phyloP scores from a whole-genome alignment of 1,140 invertebrate species.

The Hylaeus anthracinus region DNA sequence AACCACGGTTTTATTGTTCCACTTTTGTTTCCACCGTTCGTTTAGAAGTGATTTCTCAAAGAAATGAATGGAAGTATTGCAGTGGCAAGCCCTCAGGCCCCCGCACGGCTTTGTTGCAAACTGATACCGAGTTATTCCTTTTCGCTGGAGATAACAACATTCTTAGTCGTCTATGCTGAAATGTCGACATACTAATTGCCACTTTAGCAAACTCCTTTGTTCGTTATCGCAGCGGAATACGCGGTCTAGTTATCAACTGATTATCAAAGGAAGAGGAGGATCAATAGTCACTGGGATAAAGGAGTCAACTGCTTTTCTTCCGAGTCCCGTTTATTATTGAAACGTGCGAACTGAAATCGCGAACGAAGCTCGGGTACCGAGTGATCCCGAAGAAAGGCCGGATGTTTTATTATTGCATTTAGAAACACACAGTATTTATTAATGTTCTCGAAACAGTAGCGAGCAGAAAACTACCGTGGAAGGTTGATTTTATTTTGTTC shows the following conservation, averaged over 20 bases:
- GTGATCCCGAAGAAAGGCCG: not conserved
- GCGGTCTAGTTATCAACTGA: slow-evolving; percentile 5
- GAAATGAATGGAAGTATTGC: slow-evolving; percentile 43
- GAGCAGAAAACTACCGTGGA: too few relatives aligned
- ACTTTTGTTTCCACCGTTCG: slow-evolving; percentile 29
- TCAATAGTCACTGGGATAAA: not conserved
- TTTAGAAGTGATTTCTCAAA: slow-evolving; percentile 43
- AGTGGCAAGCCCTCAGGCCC: not conserved
- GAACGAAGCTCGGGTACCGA: not conserved
- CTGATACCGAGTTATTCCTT: slow-evolving; percentile 49
- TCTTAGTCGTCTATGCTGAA: slow-evolving; percentile 46
- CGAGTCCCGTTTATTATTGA: not conserved
- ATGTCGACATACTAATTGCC: slow-evolving; percentile 56
- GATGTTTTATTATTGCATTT: too few relatives aligned
- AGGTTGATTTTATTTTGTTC: too few relatives aligned
- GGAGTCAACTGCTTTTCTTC: not conserved
- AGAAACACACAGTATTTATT: too few relatives aligned
- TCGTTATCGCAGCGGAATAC: not conserved
- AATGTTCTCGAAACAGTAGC: too few relatives aligned
- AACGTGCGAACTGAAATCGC: not conserved
- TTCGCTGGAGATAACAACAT: slow-evolving; percentile 46
- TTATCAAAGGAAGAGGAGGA: slow-evolving; percentile 15
- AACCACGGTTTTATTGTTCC: slow-evolving; percentile 25
- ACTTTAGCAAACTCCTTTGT: slow-evolving; percentile 34
- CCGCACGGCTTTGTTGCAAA: slow-evolving; percentile 22